These are phyloP conservation scores for Popillia japonica DNA, from an alignment of 1,140 invertebrate genomes.

Conservation along the genomic window DNA sequence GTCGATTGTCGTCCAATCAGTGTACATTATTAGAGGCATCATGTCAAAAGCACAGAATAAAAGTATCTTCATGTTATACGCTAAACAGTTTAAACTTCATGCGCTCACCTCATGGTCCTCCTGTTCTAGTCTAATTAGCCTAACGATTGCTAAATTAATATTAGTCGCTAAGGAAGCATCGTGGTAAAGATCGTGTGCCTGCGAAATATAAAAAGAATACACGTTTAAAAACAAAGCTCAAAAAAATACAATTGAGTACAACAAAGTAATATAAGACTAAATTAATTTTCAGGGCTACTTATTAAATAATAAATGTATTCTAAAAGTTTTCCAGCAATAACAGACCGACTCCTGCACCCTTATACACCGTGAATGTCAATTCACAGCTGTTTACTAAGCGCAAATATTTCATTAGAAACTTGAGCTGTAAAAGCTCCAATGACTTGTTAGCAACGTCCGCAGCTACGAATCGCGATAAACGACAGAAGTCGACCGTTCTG, in stretches of 20 bases:
- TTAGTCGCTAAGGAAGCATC: constrained; percentile 68
- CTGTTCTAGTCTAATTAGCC: constrained; percentile 65
- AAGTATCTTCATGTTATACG: no score
- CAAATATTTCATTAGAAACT: neutral
- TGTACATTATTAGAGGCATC: no score
- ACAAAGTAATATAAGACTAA: no score
- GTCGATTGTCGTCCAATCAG: no score
- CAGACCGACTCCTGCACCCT: no score
- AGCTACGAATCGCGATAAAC: neutral
- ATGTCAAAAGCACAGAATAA: no score
- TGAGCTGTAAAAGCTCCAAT: neutral
- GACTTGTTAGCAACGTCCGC: neutral
- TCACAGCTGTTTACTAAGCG: neutral
- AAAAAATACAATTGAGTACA: no score
- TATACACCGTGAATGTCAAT: no score
- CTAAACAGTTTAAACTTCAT: neutral
- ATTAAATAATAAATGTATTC: no score
- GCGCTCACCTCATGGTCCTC: constrained; percentile 61
- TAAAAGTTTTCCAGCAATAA: no score
- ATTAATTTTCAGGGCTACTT: no score
- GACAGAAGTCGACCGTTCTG: neutral
- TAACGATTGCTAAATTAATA: constrained; percentile 68
- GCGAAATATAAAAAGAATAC: constrained; percentile 44
- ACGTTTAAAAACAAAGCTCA: no score
- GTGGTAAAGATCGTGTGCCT: constrained; percentile 65